Evolutionary conservation across 1,140 invertebrate genomes (phyloP).

Genomic region (Chrysopa pallens): DNA sequence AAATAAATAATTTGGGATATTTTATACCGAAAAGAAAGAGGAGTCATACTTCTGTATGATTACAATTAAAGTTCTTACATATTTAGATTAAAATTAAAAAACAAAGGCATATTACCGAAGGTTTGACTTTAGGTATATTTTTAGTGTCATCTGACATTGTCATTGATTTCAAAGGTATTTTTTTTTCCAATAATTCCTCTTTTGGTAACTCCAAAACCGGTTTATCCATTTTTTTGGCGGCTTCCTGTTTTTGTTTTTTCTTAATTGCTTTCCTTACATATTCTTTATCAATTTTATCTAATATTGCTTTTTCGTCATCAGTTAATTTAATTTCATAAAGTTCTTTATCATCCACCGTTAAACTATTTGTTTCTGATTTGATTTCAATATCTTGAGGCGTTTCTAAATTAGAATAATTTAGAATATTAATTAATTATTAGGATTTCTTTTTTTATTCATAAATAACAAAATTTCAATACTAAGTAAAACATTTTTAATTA

Average conservation of each 20-base stretch:
- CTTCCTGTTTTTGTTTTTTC: not conserved
- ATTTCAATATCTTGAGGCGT: not conserved
- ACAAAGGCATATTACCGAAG: not conserved
- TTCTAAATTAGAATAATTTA: too few relatives aligned
- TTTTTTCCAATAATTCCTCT: not conserved
- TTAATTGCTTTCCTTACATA: constrained; percentile 15
- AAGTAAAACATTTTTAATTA: too few relatives aligned
- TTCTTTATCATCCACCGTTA: not conserved
- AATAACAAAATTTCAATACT: too few relatives aligned
- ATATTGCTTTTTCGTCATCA: constrained; percentile 15
- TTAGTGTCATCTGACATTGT: not conserved
- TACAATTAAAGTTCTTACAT: too few relatives aligned
- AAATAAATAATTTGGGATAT: too few relatives aligned
- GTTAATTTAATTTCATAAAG: not conserved
- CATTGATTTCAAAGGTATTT: not conserved
- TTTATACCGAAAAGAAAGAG: too few relatives aligned
- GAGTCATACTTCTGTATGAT: too few relatives aligned
- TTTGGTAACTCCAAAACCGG: constrained; percentile 1
- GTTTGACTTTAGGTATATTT: not conserved
- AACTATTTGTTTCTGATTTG: not conserved
- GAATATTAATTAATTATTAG: too few relatives aligned
- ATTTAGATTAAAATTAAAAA: constrained; percentile 1
- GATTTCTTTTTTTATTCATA: too few relatives aligned
- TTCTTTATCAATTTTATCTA: constrained; percentile 20
- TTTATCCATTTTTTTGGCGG: constrained; percentile 2